Conservation (phyloP, 2,888 invertebrate species). For the Folsomia candida region DNA sequence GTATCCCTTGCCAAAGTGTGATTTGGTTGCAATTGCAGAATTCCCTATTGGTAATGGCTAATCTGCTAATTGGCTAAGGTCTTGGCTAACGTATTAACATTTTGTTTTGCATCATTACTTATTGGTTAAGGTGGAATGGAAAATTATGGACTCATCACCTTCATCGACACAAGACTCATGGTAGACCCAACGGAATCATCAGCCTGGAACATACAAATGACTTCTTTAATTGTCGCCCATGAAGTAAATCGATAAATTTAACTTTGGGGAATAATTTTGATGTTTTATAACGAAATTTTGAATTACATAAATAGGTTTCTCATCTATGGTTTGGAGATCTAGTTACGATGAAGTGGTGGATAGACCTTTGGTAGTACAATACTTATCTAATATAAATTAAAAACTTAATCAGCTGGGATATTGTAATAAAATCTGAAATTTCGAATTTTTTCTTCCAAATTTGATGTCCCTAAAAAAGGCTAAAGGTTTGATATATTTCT, state of each 20-base stretch:
- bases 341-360: slow-evolving; percentile 19
- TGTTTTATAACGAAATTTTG: too few relatives aligned
- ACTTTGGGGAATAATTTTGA: too few relatives aligned
- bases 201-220: slow-evolving; percentile 53
- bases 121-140: slow-evolving; percentile 62
- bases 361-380: slow-evolving; percentile 6
- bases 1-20: slow-evolving; percentile 61
- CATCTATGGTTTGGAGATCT: slow-evolving; percentile 15
- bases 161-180: slow-evolving; percentile 59
- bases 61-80: slow-evolving; percentile 59
- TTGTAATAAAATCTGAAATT: too few relatives aligned
- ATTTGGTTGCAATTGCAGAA: slow-evolving; percentile 61
- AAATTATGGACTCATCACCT: slow-evolving; percentile 60
- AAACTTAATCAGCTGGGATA: too few relatives aligned
- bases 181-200: slow-evolving; percentile 59
- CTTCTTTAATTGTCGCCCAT: slow-evolving; percentile 55
- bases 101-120: neutral
- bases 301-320: neutral
- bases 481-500: neutral
- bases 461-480: too few relatives aligned
- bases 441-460: too few relatives aligned
- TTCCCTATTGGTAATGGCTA: slow-evolving; percentile 57
- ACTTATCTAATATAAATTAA: too few relatives aligned
- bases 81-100: neutral
- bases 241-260: slow-evolving; percentile 3